A percentile compares a stretch with the other conserved stretches of the same genome.
Evolutionary conservation across 2,113 vertebrate species (phyloP).

Genomic region (Ptilonorhynchus violaceus): DNA sequence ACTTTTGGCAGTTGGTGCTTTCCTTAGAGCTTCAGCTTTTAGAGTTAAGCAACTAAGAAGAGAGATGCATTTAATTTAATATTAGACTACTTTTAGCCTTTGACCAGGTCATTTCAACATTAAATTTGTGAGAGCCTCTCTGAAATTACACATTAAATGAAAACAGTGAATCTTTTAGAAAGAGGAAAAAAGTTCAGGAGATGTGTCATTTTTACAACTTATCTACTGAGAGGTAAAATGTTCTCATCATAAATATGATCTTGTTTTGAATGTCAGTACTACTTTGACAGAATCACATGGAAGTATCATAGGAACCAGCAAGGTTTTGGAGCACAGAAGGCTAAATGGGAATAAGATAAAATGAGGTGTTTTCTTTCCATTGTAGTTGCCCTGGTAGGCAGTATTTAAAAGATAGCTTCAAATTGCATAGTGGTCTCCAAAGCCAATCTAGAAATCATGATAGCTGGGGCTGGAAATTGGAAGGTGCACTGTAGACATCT

Average conservation of each 20-base stretch:
- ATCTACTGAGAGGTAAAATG: background rate
- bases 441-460: background rate
- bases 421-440: background rate
- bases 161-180: background rate
- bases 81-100: background rate
- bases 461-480: background rate
- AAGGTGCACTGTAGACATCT: background rate
- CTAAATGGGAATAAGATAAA: background rate
- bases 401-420: background rate
- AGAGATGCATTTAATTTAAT: background rate
- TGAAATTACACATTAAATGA: background rate
- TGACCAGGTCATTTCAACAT: background rate
- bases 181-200: background rate
- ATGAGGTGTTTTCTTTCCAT: accelerated
- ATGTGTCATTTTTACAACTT: background rate
- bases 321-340: background rate
- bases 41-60: background rate
- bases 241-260: background rate
- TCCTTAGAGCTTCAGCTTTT: slow-evolving; percentile 2
- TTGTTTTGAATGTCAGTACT: background rate
- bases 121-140: background rate
- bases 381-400: background rate
- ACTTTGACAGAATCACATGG: background rate
- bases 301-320: background rate
- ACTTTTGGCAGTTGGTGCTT: slow-evolving; percentile 40